Conservation (phyloP, 2,113 vertebrate genomes). For the Morphnarchus princeps region DNA sequence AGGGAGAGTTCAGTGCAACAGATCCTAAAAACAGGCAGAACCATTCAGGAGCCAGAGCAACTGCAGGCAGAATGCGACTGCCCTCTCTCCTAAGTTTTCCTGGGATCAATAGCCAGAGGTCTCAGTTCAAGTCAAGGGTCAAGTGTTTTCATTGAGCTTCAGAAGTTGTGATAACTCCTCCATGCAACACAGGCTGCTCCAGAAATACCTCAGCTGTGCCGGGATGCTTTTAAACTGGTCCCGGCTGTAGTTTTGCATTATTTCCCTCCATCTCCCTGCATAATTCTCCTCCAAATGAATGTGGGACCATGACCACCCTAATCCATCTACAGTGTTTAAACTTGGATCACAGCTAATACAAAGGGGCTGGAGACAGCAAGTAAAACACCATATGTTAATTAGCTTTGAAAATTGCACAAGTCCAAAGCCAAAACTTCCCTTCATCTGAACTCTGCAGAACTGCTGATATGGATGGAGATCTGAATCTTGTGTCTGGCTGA, state of each 20-base stretch:
- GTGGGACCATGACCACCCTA: neutral
- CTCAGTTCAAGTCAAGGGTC: slow-evolving; percentile 34
- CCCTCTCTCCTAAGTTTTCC: neutral
- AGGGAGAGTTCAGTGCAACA: neutral
- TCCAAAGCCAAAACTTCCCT: neutral
- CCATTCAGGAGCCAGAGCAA: neutral
- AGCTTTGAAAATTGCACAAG: neutral
- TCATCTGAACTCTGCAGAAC: neutral
- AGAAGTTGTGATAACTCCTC: neutral
- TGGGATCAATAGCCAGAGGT: slow-evolving; percentile 28
- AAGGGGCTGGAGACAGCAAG: neutral
- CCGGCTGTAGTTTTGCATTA: neutral
- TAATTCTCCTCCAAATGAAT: neutral
- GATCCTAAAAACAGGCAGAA: neutral
- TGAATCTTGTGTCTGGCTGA: neutral
- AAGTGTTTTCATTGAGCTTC: slow-evolving; percentile 15
- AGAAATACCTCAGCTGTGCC: neutral
- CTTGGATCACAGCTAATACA: neutral
- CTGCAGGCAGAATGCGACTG: neutral
- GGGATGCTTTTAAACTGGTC: neutral
- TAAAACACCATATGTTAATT: neutral
- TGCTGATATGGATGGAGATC: neutral
- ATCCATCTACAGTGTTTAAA: neutral
- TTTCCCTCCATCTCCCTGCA: neutral
- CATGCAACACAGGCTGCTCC: neutral